Conservation (phyloP, 2,113 vertebrate genomes). For the Alethe diademata region DNA sequence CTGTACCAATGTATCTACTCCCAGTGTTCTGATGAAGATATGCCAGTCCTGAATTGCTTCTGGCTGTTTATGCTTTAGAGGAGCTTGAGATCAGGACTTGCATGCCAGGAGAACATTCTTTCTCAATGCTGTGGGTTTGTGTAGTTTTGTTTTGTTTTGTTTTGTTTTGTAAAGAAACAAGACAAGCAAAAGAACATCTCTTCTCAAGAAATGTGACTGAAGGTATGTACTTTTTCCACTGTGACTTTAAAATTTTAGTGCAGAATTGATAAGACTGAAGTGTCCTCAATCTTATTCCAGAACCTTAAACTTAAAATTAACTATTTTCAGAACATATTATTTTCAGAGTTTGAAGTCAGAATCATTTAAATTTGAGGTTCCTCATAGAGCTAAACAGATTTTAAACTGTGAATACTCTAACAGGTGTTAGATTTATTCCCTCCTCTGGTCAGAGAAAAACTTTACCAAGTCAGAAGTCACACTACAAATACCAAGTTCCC, state of each 20-base stretch:
- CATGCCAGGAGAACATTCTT: background rate
- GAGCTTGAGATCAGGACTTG: background rate
- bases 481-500: background rate
- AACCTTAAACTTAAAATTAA: background rate
- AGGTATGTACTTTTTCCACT: background rate
- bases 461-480: background rate
- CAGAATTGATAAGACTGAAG: background rate
- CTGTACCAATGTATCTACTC: background rate
- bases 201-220: background rate
- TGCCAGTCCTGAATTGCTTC: background rate
- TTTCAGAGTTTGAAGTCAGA: background rate
- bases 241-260: background rate
- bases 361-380: background rate
- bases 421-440: background rate
- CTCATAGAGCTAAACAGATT: background rate
- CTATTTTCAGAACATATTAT: background rate
- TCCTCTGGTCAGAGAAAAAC: background rate
- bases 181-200: background rate
- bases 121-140: background rate
- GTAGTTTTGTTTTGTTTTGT: background rate
- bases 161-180: background rate
- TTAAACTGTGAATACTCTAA: background rate
- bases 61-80: background rate
- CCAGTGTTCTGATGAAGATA: slow-evolving; percentile 2
- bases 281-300: background rate